Conservation (phyloP, 2,113 vertebrate genomes). For the Protomyctophum bolini region DNA sequence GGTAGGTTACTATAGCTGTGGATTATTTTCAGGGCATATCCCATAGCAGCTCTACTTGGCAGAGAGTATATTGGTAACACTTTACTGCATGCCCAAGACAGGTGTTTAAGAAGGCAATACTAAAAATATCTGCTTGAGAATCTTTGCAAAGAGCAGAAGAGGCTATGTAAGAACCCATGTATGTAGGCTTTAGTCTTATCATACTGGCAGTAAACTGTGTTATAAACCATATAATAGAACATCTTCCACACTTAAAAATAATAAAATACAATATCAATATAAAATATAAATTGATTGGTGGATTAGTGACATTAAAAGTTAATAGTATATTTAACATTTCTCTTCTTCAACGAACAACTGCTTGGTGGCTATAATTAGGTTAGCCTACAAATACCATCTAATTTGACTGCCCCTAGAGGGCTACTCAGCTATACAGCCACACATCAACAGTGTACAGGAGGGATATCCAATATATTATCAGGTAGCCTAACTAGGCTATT, state of each 20-base stretch:
- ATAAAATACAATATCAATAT: no score
- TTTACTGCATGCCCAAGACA: constrained; percentile 84
- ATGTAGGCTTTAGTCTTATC: not conserved
- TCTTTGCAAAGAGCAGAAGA: constrained; percentile 57
- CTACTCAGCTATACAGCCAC: constrained; percentile 54
- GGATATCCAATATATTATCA: constrained; percentile 61
- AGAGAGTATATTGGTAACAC: constrained; percentile 73
- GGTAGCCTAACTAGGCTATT: constrained; percentile 34
- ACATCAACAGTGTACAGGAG: constrained; percentile 66
- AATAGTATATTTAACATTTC: constrained; percentile 20
- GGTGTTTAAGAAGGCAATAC: constrained; percentile 82
- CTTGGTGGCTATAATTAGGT: constrained; percentile 30
- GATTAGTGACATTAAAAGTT: not conserved
- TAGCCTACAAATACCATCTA: constrained; percentile 50
- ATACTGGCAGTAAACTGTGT: not conserved
- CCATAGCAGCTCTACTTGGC: constrained; percentile 80
- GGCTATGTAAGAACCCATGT: constrained; percentile 30
- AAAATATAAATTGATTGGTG: not conserved
- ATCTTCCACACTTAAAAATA: no score
- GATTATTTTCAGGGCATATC: constrained; percentile 84
- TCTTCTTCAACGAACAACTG: constrained; percentile 32
- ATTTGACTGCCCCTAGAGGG: constrained; percentile 17
- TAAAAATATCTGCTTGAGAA: constrained; percentile 88
- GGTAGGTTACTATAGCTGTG: constrained; percentile 4
- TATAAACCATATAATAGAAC: no score